Evolutionary conservation across 2,888 invertebrate genomes (phyloP).

Genomic region (Leucophenga maculata): DNA sequence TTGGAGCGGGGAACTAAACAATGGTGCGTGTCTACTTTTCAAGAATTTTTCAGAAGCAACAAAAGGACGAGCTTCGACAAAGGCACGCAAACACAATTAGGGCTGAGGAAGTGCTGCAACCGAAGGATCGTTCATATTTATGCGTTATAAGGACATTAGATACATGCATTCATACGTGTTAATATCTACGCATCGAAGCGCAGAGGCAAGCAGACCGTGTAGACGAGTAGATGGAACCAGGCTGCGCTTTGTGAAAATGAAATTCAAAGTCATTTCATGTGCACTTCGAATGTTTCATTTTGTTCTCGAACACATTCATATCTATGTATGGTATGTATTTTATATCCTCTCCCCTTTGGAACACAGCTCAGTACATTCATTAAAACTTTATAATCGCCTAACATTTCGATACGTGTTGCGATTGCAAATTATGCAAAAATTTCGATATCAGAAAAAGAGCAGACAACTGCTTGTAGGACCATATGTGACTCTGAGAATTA

Average conservation of each 20-base stretch:
- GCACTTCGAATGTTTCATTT: constrained; percentile 18
- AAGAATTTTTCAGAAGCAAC: background rate
- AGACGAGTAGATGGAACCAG: no score
- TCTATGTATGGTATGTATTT: constrained; percentile 22
- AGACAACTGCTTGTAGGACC: background rate
- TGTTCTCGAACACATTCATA: background rate
- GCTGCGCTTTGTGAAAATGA: no score
- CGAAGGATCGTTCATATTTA: constrained; percentile 2
- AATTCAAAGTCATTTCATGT: background rate
- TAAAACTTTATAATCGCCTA: constrained; percentile 67
- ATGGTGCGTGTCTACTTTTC: background rate
- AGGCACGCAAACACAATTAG: background rate
- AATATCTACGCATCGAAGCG: constrained; percentile 46
- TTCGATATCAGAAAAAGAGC: background rate
- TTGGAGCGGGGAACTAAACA: background rate
- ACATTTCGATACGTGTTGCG: constrained; percentile 51
- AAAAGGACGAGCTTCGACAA: background rate
- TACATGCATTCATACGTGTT: constrained; percentile 49
- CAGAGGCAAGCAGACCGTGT: no score
- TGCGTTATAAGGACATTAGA: constrained; percentile 1
- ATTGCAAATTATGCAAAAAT: constrained; percentile 44
- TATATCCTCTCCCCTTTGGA: background rate
- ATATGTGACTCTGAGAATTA: constrained; percentile 2
- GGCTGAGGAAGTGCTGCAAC: background rate
- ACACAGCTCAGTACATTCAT: constrained; percentile 56